phyloP scores from a whole-genome alignment of 2,888 invertebrate genomes.

The Sceliomorpha sp. region DNA sequence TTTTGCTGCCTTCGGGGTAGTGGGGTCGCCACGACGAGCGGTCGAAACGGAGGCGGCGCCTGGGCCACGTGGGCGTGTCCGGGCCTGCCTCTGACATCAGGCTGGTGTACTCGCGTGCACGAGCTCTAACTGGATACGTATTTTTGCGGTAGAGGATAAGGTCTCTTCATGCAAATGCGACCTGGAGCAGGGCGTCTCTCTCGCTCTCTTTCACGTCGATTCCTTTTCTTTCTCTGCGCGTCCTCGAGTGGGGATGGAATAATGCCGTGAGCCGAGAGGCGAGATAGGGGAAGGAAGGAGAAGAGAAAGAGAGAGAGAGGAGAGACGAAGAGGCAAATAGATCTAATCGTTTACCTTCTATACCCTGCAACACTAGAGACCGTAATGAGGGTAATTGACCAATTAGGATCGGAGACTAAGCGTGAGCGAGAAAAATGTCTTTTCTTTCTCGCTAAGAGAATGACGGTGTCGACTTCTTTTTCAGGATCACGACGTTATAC shows the following conservation, averaged over 20 bases:
- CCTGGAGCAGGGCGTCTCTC: slow-evolving; percentile 38
- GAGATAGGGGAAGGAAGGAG: slow-evolving; percentile 20
- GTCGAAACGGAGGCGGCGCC: slow-evolving; percentile 49
- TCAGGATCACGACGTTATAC: too few relatives aligned
- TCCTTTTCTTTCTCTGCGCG: background rate
- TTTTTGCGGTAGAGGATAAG: slow-evolving; percentile 64
- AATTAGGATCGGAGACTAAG: slow-evolving; percentile 76
- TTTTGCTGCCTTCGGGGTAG: slow-evolving; percentile 60
- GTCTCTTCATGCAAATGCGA: slow-evolving; percentile 62
- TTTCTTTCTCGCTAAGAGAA: background rate
- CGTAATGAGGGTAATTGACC: slow-evolving; percentile 81
- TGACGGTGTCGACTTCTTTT: slow-evolving; percentile 3
- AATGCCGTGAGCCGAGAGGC: slow-evolving; percentile 26
- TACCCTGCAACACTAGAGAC: slow-evolving; percentile 69
- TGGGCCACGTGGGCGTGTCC: slow-evolving; percentile 26
- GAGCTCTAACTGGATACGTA: slow-evolving; percentile 39
- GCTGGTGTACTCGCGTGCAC: slow-evolving; percentile 3
- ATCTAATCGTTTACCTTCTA: slow-evolving; percentile 75
- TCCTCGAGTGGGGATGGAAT: slow-evolving; percentile 20
- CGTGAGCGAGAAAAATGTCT: slow-evolving; percentile 64
- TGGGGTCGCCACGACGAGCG: slow-evolving; percentile 22
- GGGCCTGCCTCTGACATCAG: slow-evolving; percentile 49
- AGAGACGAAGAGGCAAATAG: slow-evolving; percentile 60
- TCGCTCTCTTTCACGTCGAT: slow-evolving; percentile 1
- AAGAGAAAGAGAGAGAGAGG: slow-evolving; percentile 20